Base-by-base conservation (phyloP, 2,113 vertebrate genomes). In the Anhinga anhinga region DNA sequence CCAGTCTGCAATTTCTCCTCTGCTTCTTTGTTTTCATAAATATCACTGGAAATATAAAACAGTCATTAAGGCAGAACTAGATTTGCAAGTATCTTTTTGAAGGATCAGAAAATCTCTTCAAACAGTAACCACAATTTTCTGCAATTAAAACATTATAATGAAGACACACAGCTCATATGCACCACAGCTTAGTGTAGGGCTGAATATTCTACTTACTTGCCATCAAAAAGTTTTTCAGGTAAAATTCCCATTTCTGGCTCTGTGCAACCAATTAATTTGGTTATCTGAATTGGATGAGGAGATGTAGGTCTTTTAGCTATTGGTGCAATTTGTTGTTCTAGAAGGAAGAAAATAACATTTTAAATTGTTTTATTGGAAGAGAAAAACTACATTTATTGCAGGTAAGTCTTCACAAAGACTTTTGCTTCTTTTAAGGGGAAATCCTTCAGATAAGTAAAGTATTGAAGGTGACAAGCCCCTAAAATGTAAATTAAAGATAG, bases 241-340 rank as follows among this genome's bases (percentile, higher is more conserved):
- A 99, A 8, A 80, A 99, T 98, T 82, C 98, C 98, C n/a, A 72
- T 97, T 12, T 96, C 93, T 20, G 96, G 66, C 16, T 97, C 96
- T 85, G 91, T 97, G 27, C 11, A 63, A 73, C 92, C 76, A 5
- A 61, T 83, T 55, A 93, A 92, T 90, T 86, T 99, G 61, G 98
- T 99, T 95, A 99, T 98, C 74, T 97, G 98, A 97, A 99, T 97
- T 44, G 98, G 99, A 93, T 97, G 98, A 89, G 99, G 99, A 96
- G 98, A 98, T 45, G 44, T 66, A 86, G 98, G 98, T 34, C 95
- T 97, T 76, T 97, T 67, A 70, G 61, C 61, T 90, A 38, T 36
- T 27, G 84, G 79, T 91, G 61, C 23, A 45, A 27, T 47, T 34
- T 83, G 79, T 40, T 91, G 76, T 63, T 97, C 98, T 98, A 97